Conservation (phyloP, 2,113 vertebrate genomes). For the Bagarius yarrelli region DNA sequence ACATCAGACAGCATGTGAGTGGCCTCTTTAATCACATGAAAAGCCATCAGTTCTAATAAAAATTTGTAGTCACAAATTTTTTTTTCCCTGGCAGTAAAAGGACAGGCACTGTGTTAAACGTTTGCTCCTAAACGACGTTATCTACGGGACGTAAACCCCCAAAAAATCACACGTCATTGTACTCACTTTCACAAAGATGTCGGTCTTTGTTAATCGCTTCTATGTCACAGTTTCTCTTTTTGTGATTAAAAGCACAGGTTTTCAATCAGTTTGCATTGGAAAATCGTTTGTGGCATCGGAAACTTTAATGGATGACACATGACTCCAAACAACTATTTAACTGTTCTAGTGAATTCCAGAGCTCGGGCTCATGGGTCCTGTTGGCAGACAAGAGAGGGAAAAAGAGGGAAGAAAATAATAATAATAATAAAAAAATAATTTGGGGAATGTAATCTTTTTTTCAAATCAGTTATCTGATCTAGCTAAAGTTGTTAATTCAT, state of each 20-base stretch:
- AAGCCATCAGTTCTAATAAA: background rate
- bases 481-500: background rate
- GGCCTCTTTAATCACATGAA: constrained; percentile 2
- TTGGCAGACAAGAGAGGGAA: constrained; percentile 14
- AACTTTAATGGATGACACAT: constrained; percentile 54
- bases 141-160: background rate
- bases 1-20: constrained; percentile 11
- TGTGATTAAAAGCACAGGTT: constrained; percentile 54
- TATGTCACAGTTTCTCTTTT: background rate
- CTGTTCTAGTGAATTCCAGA: constrained; percentile 49
- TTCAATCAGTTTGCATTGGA: constrained; percentile 47
- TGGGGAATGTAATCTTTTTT: background rate
- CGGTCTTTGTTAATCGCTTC: background rate
- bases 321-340: constrained; percentile 60
- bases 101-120: constrained; percentile 4
- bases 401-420: background rate
- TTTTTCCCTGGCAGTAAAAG: constrained; percentile 32
- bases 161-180: constrained; percentile 15
- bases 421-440: background rate
- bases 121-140: background rate
- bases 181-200: constrained; percentile 28
- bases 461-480: background rate
- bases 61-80: constrained; percentile 24
- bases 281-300: constrained; percentile 42
- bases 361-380: constrained; percentile 30